Evolutionary conservation across 2,888 invertebrate genomes (phyloP).

Genomic region (Drosophila neutralis): DNA sequence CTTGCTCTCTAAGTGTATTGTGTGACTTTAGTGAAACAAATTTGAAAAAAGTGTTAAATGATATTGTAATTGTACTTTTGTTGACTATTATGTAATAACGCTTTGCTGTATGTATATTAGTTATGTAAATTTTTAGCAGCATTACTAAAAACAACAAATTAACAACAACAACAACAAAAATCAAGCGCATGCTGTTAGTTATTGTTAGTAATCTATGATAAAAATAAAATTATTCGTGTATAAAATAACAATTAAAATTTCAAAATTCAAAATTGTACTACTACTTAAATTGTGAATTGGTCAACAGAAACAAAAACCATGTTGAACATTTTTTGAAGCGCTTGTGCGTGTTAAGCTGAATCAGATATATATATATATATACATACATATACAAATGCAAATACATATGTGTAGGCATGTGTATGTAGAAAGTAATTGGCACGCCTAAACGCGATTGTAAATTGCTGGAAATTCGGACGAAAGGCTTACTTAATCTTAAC

Average conservation of each 20-base stretch:
- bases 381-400: slow-evolving; percentile 5
- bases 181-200: slow-evolving; percentile 70
- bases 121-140: slow-evolving; percentile 71
- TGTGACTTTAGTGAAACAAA: slow-evolving; percentile 43
- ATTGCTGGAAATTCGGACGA: slow-evolving; percentile 63
- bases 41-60: slow-evolving; percentile 42
- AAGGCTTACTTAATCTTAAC: slow-evolving; percentile 66
- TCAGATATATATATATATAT: slow-evolving; percentile 8
- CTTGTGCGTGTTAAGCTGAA: slow-evolving; percentile 43
- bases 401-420: not conserved
- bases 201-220: slow-evolving; percentile 76
- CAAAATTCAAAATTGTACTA: slow-evolving; percentile 52
- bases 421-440: slow-evolving; percentile 13
- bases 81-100: slow-evolving; percentile 81
- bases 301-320: slow-evolving; percentile 17
- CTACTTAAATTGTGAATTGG: slow-evolving; percentile 44
- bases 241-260: slow-evolving; percentile 42
- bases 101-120: slow-evolving; percentile 79
- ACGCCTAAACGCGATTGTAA: slow-evolving; percentile 58
- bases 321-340: slow-evolving; percentile 40
- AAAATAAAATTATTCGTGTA: slow-evolving; percentile 53
- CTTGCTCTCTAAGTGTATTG: slow-evolving; percentile 29
- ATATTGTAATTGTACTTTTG: slow-evolving; percentile 77
- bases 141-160: slow-evolving; percentile 35
- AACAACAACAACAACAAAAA: slow-evolving; percentile 39